Base-by-base conservation (phyloP, 2,113 vertebrate genomes). In the Glaucidium brasilianum region DNA sequence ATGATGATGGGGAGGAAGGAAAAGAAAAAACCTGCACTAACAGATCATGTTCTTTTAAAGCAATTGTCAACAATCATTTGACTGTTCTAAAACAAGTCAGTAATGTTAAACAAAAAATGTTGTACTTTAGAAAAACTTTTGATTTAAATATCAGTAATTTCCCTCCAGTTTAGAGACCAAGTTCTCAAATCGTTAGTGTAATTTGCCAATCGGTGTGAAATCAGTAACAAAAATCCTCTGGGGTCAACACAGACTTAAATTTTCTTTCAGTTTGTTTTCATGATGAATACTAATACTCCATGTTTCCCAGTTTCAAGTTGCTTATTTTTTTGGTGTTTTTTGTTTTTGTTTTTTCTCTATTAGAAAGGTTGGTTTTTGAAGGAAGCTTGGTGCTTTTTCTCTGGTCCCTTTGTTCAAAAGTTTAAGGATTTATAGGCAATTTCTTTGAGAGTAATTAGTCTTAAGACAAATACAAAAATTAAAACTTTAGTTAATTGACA, bases 401-500 rank as follows among this genome's bases (percentile, higher is more conserved):
- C 58, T 66, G 5, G 47, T 89, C 35, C 10, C 50, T 95, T 88
- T 94, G 85, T 96, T 96, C 53, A 75, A 92, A 94, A 94, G 62
- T 95, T 93, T 85, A 95, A 85, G 63, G 81, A 81, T 91, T 96
- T 92, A 62, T 39, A 93, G 64, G 80, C 71, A 93, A 88, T 53
- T 93, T 94, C 93, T 85, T 75, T 93, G 93, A 92, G 96, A 96
- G 92, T 64, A 77, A 87, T 90, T 95, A 93, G 89, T 85, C 74
- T 90, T 82, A 93, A 93, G 85, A 92, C 90, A 94, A 96, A 91
- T 91, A 95, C 26, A 29, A 56, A 96, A 91, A 96, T 97, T 96
- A 96, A 94, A 96, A 96, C 87, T 96, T 96, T 94, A 85, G 96
- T 88, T 87, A 87, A 82, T 73, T 87, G 94, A 89, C 60, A 92